A percentile compares a stretch with the other conserved stretches of the same genome.
Conservation (phyloP, 2,113 vertebrate genomes). For the Parotia lawesii region DNA sequence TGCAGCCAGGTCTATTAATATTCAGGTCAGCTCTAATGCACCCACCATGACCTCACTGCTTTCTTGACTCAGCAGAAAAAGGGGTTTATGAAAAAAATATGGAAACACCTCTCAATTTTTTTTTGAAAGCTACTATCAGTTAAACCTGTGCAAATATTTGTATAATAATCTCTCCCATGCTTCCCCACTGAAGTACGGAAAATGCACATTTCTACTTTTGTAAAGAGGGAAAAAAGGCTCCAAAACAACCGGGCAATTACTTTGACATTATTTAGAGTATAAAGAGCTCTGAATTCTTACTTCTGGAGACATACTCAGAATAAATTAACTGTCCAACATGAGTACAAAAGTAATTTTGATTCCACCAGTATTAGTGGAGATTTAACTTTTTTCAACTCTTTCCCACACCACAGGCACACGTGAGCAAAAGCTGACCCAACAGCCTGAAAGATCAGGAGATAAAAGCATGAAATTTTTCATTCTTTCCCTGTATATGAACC, state of each 20-base stretch:
- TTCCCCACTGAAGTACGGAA: neutral
- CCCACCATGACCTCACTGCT: slow-evolving; percentile 20
- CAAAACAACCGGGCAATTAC: neutral
- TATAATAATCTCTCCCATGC: neutral
- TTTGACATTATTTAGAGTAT: neutral
- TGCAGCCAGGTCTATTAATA: slow-evolving; percentile 12
- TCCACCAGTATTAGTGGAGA: neutral
- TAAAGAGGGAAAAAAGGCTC: neutral
- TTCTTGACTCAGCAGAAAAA: slow-evolving; percentile 50
- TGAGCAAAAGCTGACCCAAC: neutral
- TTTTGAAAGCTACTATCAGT: neutral
- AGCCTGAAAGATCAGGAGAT: neutral
- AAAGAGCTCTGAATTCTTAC: neutral
- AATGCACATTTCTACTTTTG: neutral
- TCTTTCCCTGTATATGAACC: neutral
- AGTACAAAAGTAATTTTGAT: neutral
- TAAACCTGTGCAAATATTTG: neutral
- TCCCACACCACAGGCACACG: neutral
- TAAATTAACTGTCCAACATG: neutral
- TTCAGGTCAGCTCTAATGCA: slow-evolving; percentile 37
- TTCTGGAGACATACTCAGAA: neutral
- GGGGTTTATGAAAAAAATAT: neutral
- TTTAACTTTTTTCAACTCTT: neutral
- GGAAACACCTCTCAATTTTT: neutral
- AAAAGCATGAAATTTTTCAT: neutral